Evolutionary conservation across 2,797 vertebrate species (phyloP).

Genomic region (Fundulus diaphanus): DNA sequence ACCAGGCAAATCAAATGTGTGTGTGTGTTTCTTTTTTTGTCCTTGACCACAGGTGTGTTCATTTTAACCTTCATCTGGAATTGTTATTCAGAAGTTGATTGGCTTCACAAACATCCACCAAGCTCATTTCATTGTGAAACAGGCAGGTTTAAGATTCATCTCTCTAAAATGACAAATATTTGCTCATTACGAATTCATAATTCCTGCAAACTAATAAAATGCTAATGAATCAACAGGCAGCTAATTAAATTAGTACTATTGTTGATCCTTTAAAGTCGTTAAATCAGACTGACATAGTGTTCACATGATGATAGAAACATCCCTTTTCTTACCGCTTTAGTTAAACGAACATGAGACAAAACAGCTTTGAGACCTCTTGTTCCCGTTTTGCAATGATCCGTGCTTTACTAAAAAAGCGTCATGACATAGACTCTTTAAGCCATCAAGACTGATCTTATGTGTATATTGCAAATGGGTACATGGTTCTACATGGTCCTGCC

Average conservation of each 20-base stretch:
- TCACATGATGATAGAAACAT: background rate
- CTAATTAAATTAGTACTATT: constrained; percentile 2
- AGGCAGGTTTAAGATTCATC: background rate
- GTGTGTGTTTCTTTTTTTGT: constrained; percentile 30
- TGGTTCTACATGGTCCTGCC: no score
- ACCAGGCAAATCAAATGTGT: constrained; percentile 17
- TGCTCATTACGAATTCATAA: background rate
- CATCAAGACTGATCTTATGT: no score
- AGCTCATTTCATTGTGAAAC: background rate
- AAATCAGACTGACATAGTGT: background rate
- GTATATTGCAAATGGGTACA: no score
- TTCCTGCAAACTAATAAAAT: background rate
- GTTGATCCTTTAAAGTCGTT: background rate
- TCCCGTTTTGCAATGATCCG: background rate
- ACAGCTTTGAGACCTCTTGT: constrained; percentile 34
- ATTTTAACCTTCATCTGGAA: constrained; percentile 6
- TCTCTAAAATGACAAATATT: background rate
- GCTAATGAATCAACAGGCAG: constrained; percentile 6
- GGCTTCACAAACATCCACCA: background rate
- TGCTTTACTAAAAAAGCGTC: constrained; percentile 17
- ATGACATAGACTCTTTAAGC: background rate
- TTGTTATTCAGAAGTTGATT: background rate
- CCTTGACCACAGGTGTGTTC: constrained; percentile 16
- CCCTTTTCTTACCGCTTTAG: constrained; percentile 31
- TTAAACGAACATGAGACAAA: constrained; percentile 30